Evolutionary conservation across 1,140 invertebrate species (phyloP), one percentile per base, ranked within the genome.

Genomic region (Anastatus disparis): DNA sequence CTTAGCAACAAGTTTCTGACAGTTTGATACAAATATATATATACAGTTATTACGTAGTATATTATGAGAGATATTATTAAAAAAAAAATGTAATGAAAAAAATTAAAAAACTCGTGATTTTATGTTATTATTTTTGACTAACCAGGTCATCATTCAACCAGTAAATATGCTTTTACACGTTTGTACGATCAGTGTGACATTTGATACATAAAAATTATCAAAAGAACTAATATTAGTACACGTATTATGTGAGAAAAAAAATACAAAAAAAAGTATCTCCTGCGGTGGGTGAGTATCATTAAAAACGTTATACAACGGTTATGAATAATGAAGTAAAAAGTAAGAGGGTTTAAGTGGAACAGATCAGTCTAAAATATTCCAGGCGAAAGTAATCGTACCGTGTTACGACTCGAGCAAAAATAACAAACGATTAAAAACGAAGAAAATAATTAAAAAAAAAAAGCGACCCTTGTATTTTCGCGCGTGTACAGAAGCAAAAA

Each of bases 381-480:
- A 40, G 38, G 29, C 44, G 38, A 55, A 66, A 65, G 50, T 61
- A 71, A n/a, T 40, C 50, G 46, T 46, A 44, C 13, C 55, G 31
- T 59, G 59, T 55, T 63, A 9, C 40, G 68, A 56, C 46, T n/a
- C 3, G 8, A 46, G 2, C 31, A 26, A 44, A n/a, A n/a, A 64
- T 46, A 27, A 52, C 3, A 29, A 62, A 69, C 8, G 26, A n/a
- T 40, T 55, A 24, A n/a, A n/a, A 52, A 55, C 20, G 35, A 69
- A 13, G 24, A 64, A 27, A 44, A 44, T 2, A 27, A n/a, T n/a
- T 15, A 27, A 35, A 48, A 53, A 68, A 63, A 76, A 74, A 59
- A 74, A 76, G 66, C 72, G 73, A 76, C 68, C 73, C 42, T 77
- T 73, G 58, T 75, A 78, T 76, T 76, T 76, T 75, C 52, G 72